Conservation (phyloP, 2,797 vertebrate genomes). For the Enteromius unitaeniatus region DNA sequence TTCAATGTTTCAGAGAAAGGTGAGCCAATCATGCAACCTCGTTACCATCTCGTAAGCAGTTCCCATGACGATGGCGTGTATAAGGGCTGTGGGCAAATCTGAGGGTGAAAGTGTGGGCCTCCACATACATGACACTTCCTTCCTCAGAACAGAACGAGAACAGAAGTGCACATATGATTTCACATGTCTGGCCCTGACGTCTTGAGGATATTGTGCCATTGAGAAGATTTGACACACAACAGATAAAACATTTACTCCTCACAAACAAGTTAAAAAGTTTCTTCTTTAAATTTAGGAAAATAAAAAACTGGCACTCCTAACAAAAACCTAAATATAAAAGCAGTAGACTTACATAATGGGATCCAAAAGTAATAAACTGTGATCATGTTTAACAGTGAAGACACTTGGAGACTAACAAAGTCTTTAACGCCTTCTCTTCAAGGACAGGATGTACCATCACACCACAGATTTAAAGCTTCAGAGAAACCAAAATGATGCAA, state of each 20-base stretch:
- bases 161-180: constrained; percentile 8
- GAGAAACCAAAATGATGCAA: constrained; percentile 6
- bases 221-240: not conserved
- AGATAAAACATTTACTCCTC: not conserved
- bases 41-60: not conserved
- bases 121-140: constrained; percentile 30
- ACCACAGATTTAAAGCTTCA: constrained; percentile 11
- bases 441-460: constrained; percentile 50
- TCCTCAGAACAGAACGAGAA: constrained; percentile 10
- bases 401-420: not conserved
- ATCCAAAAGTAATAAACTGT: not conserved
- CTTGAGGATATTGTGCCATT: constrained; percentile 1
- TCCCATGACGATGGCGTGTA: constrained; percentile 20
- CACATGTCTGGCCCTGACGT: not conserved
- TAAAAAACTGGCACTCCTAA: too few species aligned
- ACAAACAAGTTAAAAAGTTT: not conserved
- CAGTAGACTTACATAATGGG: not conserved
- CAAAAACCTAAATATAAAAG: not conserved
- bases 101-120: constrained; percentile 21
- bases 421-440: constrained; percentile 29
- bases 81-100: constrained; percentile 26
- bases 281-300: not conserved
- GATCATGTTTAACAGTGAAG: constrained; percentile 8
- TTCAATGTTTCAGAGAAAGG: constrained; percentile 7
- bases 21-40: not conserved